A percentile compares a stretch with the other conserved stretches of the same genome.
phyloP scores from a whole-genome alignment of 1,140 invertebrate genomes.

The Amphibalanus amphitrite region DNA sequence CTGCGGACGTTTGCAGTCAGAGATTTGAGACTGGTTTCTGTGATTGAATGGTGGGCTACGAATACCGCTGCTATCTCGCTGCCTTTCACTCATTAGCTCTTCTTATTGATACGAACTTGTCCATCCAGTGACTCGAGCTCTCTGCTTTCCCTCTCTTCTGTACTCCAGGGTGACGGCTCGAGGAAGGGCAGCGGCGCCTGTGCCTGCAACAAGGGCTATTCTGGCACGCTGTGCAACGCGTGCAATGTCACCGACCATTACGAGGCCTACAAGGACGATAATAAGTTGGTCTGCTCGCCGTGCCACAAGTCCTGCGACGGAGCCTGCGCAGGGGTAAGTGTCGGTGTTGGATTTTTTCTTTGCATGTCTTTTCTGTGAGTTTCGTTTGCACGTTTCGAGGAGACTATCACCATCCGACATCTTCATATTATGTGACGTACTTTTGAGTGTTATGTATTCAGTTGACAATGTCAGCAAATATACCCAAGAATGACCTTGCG shows the following conservation, averaged over 20 bases:
- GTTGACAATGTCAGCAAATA: no score
- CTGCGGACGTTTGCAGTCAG: no score
- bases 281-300: constrained; percentile 53
- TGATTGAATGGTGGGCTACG: no score
- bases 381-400: not conserved
- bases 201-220: constrained; percentile 67
- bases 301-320: constrained; percentile 72
- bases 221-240: constrained; percentile 53
- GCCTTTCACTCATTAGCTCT: no score
- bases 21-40: no score
- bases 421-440: not conserved
- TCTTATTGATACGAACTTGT: no score
- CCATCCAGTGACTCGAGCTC: no score
- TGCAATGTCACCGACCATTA: constrained; percentile 57
- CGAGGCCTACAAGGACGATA: constrained; percentile 55
- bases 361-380: constrained; percentile 10
- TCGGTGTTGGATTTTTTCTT: not conserved
- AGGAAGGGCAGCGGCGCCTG: constrained; percentile 86
- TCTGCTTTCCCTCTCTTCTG: not conserved
- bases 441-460: no score
- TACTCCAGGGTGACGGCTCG: constrained; percentile 58
- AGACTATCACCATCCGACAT: not conserved
- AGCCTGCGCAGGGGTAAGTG: constrained; percentile 44
- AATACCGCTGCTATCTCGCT: no score
- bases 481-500: no score